Percentiles rank a stretch among this genome's conserved stretches.
Conservation (phyloP, 2,113 vertebrate genomes). For the Notothenia coriiceps region DNA sequence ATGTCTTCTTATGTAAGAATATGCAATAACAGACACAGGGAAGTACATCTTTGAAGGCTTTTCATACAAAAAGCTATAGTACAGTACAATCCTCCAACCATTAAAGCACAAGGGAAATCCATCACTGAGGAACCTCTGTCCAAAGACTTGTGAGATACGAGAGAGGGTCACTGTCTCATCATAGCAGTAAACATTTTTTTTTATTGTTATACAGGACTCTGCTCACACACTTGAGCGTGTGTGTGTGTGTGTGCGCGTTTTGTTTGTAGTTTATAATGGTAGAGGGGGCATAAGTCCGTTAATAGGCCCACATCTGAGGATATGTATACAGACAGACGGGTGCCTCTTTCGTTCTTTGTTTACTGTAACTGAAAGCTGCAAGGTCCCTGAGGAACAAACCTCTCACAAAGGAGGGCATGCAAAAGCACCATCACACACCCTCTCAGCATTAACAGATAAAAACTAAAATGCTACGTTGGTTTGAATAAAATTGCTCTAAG, state of each 20-base stretch:
- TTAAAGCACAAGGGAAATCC: slow-evolving; percentile 32
- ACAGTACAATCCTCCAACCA: neutral
- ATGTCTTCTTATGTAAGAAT: neutral
- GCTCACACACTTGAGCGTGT: neutral
- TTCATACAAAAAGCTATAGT: too few relatives aligned
- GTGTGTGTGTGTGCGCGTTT: neutral
- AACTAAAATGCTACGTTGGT: slow-evolving; percentile 32
- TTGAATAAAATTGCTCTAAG: slow-evolving; percentile 39
- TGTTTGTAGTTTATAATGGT: neutral
- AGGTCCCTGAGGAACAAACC: slow-evolving; percentile 34
- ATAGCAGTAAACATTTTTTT: slow-evolving; percentile 13
- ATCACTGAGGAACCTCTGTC: slow-evolving; percentile 40
- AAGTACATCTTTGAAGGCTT: neutral
- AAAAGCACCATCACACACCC: slow-evolving; percentile 46
- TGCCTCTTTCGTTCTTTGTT: slow-evolving; percentile 24
- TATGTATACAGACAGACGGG: neutral
- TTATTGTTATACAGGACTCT: neutral
- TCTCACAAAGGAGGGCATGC: slow-evolving; percentile 31
- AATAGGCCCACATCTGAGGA: slow-evolving; percentile 1
- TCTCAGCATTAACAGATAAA: slow-evolving; percentile 36
- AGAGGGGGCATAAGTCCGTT: neutral
- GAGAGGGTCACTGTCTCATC: slow-evolving; percentile 21
- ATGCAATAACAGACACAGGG: neutral
- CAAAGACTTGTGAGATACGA: slow-evolving; percentile 23
- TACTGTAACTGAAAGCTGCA: slow-evolving; percentile 18